Conservation (phyloP, 2,113 vertebrate species). For the Todiramphus saurophagus region DNA sequence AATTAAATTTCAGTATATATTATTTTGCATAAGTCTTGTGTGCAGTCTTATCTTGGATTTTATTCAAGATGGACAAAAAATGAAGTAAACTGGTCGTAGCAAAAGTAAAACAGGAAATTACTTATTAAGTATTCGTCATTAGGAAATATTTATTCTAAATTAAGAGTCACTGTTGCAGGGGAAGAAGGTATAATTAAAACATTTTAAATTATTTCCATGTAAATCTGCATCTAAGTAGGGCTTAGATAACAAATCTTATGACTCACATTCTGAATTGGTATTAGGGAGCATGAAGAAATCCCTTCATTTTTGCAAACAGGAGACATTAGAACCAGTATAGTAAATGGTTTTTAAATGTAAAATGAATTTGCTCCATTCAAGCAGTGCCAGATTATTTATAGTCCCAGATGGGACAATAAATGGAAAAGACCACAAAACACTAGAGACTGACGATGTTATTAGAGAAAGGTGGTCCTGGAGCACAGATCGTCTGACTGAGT, state of each 20-base stretch:
- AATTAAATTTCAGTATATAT: background rate
- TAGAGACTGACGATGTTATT: background rate
- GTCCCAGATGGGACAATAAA: background rate
- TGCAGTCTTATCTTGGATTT: background rate
- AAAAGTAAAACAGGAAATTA: slow-evolving; percentile 3
- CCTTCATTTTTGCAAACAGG: background rate
- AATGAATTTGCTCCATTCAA: background rate
- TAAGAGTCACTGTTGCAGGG: background rate
- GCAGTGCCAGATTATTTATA: background rate
- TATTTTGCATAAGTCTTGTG: background rate
- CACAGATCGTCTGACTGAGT: background rate
- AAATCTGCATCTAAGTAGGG: background rate
- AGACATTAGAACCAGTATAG: background rate
- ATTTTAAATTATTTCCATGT: background rate
- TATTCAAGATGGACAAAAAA: background rate
- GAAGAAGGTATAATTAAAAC: background rate
- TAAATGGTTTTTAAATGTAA: background rate
- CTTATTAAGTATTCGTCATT: background rate
- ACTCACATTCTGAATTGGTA: background rate
- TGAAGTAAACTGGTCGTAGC: background rate
- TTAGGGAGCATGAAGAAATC: background rate
- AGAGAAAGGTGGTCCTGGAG: background rate
- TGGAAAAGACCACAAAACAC: background rate
- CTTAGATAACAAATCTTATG: background rate
- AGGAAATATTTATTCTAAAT: slow-evolving; percentile 1